A percentile compares a stretch with the other conserved stretches of the same genome.
Conservation (phyloP, 2,113 vertebrate species). For the Thalassarche chlororhynchos region DNA sequence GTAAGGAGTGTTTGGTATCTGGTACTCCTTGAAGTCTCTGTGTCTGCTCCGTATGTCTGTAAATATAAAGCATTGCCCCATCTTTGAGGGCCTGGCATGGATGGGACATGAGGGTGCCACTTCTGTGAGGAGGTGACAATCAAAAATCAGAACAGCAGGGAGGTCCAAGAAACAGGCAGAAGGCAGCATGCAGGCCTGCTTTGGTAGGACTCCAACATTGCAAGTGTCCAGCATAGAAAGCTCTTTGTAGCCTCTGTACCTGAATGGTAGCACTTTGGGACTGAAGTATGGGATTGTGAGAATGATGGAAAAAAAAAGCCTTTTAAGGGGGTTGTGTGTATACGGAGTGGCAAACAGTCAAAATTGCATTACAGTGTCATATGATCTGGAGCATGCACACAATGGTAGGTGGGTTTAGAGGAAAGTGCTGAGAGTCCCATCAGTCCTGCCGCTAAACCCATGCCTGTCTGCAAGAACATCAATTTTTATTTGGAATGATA, state of each 20-base stretch:
- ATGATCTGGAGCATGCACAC: background rate
- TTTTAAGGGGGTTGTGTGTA: background rate
- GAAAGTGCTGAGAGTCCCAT: background rate
- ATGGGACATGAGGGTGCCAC: background rate
- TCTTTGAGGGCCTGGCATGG: background rate
- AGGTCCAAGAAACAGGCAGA: background rate
- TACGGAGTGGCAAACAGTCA: background rate
- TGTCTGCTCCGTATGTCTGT: background rate
- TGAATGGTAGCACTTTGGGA: background rate
- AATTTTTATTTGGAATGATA: background rate
- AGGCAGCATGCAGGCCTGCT: background rate
- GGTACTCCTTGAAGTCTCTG: background rate
- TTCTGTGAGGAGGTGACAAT: background rate
- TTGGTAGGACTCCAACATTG: background rate
- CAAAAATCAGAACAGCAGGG: background rate
- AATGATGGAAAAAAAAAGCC: background rate
- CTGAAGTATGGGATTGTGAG: background rate
- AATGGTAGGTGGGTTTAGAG: background rate
- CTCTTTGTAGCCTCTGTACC: background rate
- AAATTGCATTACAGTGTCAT: background rate
- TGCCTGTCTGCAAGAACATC: background rate
- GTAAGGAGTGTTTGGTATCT: background rate
- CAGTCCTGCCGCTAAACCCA: background rate
- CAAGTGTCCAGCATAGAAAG: background rate
- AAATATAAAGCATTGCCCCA: background rate